Conservation (phyloP, 1,140 invertebrate genomes). For the Cydia amplana region DNA sequence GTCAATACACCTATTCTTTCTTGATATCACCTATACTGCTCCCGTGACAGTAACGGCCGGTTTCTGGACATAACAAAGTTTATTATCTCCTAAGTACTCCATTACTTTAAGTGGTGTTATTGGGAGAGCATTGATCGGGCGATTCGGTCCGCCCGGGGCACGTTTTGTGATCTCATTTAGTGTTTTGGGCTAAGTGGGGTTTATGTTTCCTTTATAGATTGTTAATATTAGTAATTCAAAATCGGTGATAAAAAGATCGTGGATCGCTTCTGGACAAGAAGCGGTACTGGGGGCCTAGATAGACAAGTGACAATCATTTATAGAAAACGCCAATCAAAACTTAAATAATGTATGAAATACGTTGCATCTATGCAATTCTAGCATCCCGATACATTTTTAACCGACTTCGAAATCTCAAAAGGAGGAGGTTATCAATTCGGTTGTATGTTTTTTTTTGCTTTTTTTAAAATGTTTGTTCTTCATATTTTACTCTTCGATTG, state of each 20-base stretch:
- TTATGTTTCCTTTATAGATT: not conserved
- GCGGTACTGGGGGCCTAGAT: no score
- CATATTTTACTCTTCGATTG: no score
- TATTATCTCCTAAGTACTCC: conserved; percentile 8
- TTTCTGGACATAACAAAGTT: conserved; percentile 3
- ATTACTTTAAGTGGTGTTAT: conserved; percentile 17
- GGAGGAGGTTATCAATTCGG: no score
- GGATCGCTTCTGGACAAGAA: no score
- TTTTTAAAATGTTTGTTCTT: no score
- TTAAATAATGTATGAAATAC: no score
- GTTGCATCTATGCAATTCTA: no score
- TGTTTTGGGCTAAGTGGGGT: not conserved
- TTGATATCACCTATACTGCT: not conserved
- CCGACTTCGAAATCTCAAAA: no score
- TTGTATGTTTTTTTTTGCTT: no score
- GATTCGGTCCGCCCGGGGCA: not conserved
- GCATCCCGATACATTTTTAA: no score
- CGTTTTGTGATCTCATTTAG: conserved; percentile 12
- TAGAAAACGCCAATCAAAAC: no score
- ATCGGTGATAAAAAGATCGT: not conserved
- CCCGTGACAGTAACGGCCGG: not conserved
- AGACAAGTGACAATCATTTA: no score
- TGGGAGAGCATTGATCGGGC: not conserved
- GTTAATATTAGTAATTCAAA: not conserved
- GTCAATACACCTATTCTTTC: not conserved